Evolutionary conservation across 53 echinoderm and acorn worm genomes (phyloP), one percentile per base, ranked within the genome.

Genomic region (Henricia sp.): DNA sequence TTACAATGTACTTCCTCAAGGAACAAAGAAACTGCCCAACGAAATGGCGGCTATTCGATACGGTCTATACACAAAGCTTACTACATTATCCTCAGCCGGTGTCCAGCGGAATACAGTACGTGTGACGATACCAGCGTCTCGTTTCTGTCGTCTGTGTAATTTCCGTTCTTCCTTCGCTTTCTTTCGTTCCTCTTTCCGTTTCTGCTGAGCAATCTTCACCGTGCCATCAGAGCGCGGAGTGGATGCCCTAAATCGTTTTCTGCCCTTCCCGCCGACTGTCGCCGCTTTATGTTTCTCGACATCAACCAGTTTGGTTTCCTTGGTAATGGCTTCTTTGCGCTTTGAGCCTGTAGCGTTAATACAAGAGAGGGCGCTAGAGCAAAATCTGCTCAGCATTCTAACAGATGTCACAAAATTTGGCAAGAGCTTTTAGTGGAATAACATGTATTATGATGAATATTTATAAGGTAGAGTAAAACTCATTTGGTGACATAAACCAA

Each of bases 221-320:
- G 46, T 50, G 0, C 63, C 44, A 6, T 63, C 80, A 10, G 32
- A 9, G 50, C 35, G 2, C 25, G 80, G 62, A 17, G 21, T 12
- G 0, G 43, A 10, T 0, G 23, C 10, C 48, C 80, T 62, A 67
- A 82, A 86, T 50, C 92, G 67, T 54, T 92, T 92, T 43, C 72
- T 83, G 6, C 92, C 92, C 50, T 86, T 92, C 8, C 92, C 92
- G 2, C 92, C 92, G 23, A 50, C 86, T 1, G 67, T 86, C 37
- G 38, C 75, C 23, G 86, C 74, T 57, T 89, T 89, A 64, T 89
- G 83, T n/a, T 86, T 52, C 9, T 63, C 32, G 13, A 54, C 86
- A 1, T 80, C 34, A 13, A 80, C 63, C 34, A 44, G 63, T 70
- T 68, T 86, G 38, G 43, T 86, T 4, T 73, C 50, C 46, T 75